Conservation (phyloP, 2,888 invertebrate species). For the Lasioglossum zephyrum region DNA sequence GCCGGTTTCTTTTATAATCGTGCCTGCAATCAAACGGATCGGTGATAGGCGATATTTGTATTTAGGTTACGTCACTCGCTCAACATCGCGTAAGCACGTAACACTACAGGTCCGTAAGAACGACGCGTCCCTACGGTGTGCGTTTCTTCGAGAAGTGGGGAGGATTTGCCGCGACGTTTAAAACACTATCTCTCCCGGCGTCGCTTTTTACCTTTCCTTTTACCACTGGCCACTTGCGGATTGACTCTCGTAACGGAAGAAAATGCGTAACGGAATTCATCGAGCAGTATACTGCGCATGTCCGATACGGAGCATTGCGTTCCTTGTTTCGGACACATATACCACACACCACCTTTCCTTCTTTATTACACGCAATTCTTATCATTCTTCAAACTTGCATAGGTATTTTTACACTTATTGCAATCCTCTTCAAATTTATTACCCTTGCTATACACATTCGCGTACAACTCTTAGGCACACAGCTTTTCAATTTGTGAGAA, state of each 20-base stretch:
- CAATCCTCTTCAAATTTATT: background rate
- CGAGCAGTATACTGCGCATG: slow-evolving; percentile 69
- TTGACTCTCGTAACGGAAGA: slow-evolving; percentile 48
- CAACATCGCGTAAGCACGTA: slow-evolving; percentile 64
- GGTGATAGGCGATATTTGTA: slow-evolving; percentile 76
- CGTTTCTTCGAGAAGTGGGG: slow-evolving; percentile 45
- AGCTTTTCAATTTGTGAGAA: background rate
- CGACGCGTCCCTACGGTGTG: slow-evolving; percentile 58
- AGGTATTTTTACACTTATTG: background rate
- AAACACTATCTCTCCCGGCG: slow-evolving; percentile 57
- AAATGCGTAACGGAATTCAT: slow-evolving; percentile 66
- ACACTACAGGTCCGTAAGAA: slow-evolving; percentile 64
- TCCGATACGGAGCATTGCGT: slow-evolving; percentile 30
- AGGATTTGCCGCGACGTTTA: slow-evolving; percentile 55
- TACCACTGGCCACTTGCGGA: slow-evolving; percentile 51
- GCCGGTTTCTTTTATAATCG: slow-evolving; percentile 8
- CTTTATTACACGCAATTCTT: slow-evolving; percentile 22
- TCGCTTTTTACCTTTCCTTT: slow-evolving; percentile 51
- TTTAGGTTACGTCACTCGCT: slow-evolving; percentile 78
- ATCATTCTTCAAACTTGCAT: slow-evolving; percentile 1
- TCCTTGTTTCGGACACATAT: slow-evolving; percentile 17
- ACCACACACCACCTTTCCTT: slow-evolving; percentile 28
- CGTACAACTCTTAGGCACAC: too few species aligned
- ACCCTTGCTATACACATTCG: background rate
- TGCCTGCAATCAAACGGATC: slow-evolving; percentile 44